Percentiles rank a stretch among this genome's conserved stretches.
phyloP scores from a whole-genome alignment of 2,797 vertebrate species.

The Phataginus tricuspis region DNA sequence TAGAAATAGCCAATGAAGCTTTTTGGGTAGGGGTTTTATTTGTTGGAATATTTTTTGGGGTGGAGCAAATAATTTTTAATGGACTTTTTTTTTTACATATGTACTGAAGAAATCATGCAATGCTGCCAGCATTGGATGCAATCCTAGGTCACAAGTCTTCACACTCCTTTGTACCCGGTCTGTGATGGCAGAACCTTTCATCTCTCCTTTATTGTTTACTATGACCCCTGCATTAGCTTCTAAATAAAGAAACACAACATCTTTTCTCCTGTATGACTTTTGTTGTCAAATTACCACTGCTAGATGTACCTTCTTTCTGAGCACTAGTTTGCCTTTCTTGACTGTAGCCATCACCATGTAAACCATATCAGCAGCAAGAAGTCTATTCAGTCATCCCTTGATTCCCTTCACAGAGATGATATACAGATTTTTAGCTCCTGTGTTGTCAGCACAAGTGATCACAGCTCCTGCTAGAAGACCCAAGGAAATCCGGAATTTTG shows the following conservation, averaged over 20 bases:
- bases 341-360: background rate
- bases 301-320: background rate
- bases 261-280: background rate
- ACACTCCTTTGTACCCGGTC: background rate
- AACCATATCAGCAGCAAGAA: background rate
- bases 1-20: background rate
- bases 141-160: background rate
- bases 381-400: background rate
- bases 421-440: background rate
- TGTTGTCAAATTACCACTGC: background rate
- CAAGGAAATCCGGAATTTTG: too few species aligned
- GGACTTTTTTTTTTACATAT: background rate
- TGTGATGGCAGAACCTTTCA: background rate
- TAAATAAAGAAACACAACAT: background rate
- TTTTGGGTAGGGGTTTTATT: background rate
- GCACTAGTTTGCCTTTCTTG: background rate
- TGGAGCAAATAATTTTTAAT: too few species aligned
- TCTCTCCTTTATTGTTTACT: background rate
- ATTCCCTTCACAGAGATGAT: background rate
- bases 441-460: background rate
- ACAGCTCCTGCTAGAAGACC: too few species aligned
- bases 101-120: background rate
- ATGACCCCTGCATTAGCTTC: background rate
- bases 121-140: background rate
- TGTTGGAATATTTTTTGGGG: background rate